Percentiles rank a stretch among this genome's conserved stretches.
Conservation (phyloP, 1,140 invertebrate genomes). For the Pantala flavescens region DNA sequence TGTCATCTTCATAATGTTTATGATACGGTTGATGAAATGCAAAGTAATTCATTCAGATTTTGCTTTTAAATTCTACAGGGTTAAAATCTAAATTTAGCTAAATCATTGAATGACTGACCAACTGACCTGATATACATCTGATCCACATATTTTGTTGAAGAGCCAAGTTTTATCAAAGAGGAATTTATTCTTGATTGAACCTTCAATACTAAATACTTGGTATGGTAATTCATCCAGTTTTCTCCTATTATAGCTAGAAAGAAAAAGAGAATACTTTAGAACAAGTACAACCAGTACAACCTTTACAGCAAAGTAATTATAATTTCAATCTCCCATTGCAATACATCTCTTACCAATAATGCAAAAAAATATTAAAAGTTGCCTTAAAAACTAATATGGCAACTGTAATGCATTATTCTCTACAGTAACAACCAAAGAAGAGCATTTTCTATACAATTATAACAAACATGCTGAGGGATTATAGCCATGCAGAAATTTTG, state of each 20-base stretch:
- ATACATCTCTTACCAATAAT: too few relatives aligned
- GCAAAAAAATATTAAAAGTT: too few relatives aligned
- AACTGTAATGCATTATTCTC: not conserved
- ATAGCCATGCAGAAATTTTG: not conserved
- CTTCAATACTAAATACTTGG: constrained; percentile 39
- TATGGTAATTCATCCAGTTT: constrained; percentile 73
- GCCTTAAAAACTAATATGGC: too few relatives aligned
- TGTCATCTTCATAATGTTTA: too few relatives aligned
- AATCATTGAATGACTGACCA: too few relatives aligned
- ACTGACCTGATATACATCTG: constrained; percentile 41
- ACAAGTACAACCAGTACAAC: too few relatives aligned
- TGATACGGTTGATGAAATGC: too few relatives aligned
- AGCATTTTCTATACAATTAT: not conserved
- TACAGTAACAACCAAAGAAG: not conserved
- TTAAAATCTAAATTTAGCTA: too few relatives aligned
- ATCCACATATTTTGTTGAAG: constrained; percentile 58
- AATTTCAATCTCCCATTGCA: too few relatives aligned
- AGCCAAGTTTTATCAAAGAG: constrained; percentile 61
- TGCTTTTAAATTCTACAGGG: too few relatives aligned
- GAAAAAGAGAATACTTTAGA: not conserved
- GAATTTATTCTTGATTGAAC: constrained; percentile 31
- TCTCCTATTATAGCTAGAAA: constrained; percentile 59
- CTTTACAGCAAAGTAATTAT: too few relatives aligned
- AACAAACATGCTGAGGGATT: not conserved
- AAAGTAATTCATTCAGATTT: too few relatives aligned